Conservation (phyloP, 2,888 invertebrate species). For the Scaptomyza cyrtandrae region DNA sequence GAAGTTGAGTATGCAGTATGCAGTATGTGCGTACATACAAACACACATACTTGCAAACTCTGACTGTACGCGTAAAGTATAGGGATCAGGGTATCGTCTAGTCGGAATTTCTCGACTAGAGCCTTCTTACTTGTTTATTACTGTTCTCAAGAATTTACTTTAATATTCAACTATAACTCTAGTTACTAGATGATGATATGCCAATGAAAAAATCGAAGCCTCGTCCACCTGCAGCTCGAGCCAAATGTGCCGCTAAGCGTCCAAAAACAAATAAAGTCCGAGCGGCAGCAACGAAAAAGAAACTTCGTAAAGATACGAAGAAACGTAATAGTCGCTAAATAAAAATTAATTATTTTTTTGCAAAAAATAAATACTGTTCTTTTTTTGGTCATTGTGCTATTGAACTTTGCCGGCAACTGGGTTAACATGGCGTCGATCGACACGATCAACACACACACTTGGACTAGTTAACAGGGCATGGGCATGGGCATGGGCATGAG, state of each 20-base stretch:
- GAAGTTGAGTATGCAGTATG: no score
- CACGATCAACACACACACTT: slow-evolving; percentile 42
- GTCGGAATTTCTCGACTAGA: no score
- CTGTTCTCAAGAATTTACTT: accelerated
- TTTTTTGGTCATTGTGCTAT: slow-evolving; percentile 17
- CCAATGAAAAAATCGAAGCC: background rate
- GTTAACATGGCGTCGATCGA: slow-evolving; percentile 43
- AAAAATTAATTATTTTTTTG: background rate
- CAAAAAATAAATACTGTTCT: background rate
- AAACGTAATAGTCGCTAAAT: background rate
- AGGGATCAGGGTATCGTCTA: no score
- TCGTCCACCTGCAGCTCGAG: background rate
- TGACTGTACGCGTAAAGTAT: no score
- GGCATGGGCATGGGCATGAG: slow-evolving; percentile 20
- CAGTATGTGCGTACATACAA: no score
- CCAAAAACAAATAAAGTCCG: background rate
- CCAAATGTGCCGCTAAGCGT: background rate
- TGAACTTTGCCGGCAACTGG: slow-evolving; percentile 49
- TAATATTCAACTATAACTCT: background rate
- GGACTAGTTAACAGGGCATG: slow-evolving; percentile 59
- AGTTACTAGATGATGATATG: background rate
- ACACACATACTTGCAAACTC: no score
- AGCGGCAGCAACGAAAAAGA: background rate
- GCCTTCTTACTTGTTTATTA: no score
- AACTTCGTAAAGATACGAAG: background rate